A percentile compares a stretch with the other conserved stretches of the same genome.
These are phyloP conservation scores for Argyrosomus regius DNA, from an alignment of 2,797 vertebrate species.

Conservation along the genomic window DNA sequence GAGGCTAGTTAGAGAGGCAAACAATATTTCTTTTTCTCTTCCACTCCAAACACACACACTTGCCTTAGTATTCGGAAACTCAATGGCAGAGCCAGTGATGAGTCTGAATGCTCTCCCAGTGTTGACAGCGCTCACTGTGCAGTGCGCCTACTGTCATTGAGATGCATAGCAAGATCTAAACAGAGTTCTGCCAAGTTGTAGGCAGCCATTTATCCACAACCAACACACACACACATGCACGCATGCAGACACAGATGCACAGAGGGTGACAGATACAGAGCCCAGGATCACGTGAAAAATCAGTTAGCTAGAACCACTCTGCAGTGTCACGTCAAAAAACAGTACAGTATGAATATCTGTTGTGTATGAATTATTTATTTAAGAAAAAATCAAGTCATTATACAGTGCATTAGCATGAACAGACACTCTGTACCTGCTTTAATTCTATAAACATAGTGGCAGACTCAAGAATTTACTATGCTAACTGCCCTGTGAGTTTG, in stretches of 20 bases:
- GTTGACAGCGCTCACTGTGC: constrained; percentile 73
- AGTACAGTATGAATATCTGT: constrained; percentile 3
- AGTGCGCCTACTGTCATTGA: constrained; percentile 77
- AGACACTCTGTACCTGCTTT: neutral
- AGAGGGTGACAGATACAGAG: constrained; percentile 12
- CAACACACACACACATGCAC: constrained; percentile 36
- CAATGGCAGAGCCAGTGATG: constrained; percentile 46
- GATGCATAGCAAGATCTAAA: constrained; percentile 74
- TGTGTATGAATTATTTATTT: neutral
- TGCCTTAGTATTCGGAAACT: constrained; percentile 43
- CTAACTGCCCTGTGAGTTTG: neutral
- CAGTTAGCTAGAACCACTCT: constrained; percentile 26
- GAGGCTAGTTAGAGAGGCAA: constrained; percentile 24
- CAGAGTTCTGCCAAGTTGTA: constrained; percentile 75
- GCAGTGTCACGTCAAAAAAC: constrained; percentile 21
- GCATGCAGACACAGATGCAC: constrained; percentile 42
- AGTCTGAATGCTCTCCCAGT: constrained; percentile 65
- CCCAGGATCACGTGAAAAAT: constrained; percentile 41
- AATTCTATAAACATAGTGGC: neutral
- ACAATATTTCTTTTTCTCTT: neutral
- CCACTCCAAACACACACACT: constrained; percentile 21
- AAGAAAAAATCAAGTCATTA: neutral
- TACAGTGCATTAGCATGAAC: neutral
- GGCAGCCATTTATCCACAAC: constrained; percentile 69
- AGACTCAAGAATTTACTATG: neutral